Conservation (phyloP, 2,797 vertebrate genomes). For the Tenualosa thibaudeaui region DNA sequence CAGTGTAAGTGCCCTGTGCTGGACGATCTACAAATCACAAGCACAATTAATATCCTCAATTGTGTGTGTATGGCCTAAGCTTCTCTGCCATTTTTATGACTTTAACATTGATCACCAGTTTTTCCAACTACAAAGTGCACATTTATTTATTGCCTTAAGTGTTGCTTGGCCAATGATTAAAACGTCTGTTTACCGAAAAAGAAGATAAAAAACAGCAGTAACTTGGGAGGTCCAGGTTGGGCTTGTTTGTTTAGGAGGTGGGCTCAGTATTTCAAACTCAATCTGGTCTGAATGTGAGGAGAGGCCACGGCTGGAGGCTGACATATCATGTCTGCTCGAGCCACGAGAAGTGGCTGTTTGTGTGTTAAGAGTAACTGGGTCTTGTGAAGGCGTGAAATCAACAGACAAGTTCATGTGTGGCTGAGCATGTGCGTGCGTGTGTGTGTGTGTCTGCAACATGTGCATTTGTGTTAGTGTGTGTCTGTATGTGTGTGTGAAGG, state of each 20-base stretch:
- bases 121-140: conserved; percentile 53
- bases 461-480: not conserved
- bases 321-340: not conserved
- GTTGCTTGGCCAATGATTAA: conserved; percentile 51
- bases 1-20: conserved; percentile 46
- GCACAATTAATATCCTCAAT: conserved; percentile 54
- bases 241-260: not conserved
- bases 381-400: not conserved
- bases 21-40: conserved; percentile 55
- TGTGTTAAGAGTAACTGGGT: not conserved
- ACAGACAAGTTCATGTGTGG: not conserved
- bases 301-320: not conserved
- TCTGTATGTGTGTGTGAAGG: not conserved
- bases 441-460: not conserved
- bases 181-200: conserved; percentile 33
- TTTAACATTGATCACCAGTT: conserved; percentile 51
- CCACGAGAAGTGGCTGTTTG: not conserved
- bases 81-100: conserved; percentile 50
- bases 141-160: conserved; percentile 51
- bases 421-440: not conserved
- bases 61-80: conserved; percentile 35
- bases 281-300: not conserved
- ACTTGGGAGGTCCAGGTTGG: conserved; percentile 8
- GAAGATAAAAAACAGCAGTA: not conserved
- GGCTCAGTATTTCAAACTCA: not conserved